Evolutionary conservation across 2,888 invertebrate genomes (phyloP).

Genomic region (Caenorhabditis angaria): DNA sequence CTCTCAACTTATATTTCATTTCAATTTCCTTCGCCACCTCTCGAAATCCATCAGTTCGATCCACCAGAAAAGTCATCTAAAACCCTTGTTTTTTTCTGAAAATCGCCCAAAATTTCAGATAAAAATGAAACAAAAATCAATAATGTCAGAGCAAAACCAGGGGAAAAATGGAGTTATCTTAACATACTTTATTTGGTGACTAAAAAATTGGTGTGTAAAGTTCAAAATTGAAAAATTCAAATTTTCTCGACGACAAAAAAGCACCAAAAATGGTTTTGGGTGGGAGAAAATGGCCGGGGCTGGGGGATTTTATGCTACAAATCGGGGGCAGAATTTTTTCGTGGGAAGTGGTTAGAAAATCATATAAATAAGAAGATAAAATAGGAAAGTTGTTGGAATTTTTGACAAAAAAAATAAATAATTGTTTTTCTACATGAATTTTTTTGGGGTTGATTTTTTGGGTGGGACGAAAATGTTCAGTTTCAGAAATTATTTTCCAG

Average conservation of each 20-base stretch:
- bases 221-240: background rate
- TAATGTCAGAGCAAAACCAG: background rate
- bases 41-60: constrained; percentile 27
- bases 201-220: background rate
- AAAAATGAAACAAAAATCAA: background rate
- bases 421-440: background rate
- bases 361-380: too few relatives aligned
- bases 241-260: background rate
- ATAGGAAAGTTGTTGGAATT: background rate
- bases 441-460: background rate
- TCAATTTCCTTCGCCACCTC: constrained; percentile 25
- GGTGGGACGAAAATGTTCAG: background rate
- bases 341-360: too few relatives aligned
- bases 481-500: constrained; percentile 54
- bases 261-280: background rate
- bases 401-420: background rate
- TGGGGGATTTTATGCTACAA: background rate
- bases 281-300: background rate
- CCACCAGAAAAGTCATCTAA: constrained; percentile 3
- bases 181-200: constrained; percentile 2
- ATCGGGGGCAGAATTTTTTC: too few relatives aligned
- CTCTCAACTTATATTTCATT: constrained; percentile 23
- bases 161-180: constrained; percentile 1
- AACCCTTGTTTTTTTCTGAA: background rate
- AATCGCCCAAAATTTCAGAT: background rate